Conservation (phyloP, 2,888 invertebrate genomes). For the Dryobota labecula region DNA sequence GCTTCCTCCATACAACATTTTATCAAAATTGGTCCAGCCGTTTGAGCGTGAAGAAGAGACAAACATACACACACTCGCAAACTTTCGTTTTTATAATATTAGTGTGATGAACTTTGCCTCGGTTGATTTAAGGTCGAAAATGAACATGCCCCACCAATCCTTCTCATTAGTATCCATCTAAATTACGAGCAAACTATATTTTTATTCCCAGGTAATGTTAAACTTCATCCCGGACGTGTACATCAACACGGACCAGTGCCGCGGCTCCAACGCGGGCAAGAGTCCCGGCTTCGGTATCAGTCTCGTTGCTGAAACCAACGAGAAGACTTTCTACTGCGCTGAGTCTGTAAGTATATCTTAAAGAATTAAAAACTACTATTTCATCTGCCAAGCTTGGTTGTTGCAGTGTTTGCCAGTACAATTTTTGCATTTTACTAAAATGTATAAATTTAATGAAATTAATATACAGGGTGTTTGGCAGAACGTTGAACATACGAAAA, state of each 20-base stretch:
- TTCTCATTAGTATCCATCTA: not conserved
- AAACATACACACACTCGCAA: too few species aligned
- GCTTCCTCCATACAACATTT: too few species aligned
- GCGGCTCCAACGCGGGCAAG: conserved; percentile 96
- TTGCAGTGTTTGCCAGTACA: not conserved
- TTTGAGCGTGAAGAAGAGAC: too few species aligned
- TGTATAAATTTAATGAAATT: too few species aligned
- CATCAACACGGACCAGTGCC: conserved; percentile 97
- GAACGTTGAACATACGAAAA: too few species aligned
- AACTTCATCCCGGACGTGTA: conserved; percentile 98
- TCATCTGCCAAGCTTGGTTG: not conserved
- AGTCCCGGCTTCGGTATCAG: conserved; percentile 98
- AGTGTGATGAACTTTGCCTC: not conserved
- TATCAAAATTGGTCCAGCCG: too few species aligned
- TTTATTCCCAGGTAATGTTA: conserved; percentile 91
- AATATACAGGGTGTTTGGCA: too few species aligned
- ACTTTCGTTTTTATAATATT: too few species aligned
- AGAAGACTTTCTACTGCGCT: conserved; percentile 93
- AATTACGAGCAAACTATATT: not conserved
- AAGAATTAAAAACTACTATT: not conserved
- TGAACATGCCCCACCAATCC: not conserved
- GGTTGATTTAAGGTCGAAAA: not conserved
- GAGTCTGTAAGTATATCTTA: conserved; percentile 88
- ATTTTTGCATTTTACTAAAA: too few species aligned
- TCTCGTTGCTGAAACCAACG: conserved; percentile 97